Base-by-base conservation (phyloP, 2,888 invertebrate species). In the Heliconius sara region DNA sequence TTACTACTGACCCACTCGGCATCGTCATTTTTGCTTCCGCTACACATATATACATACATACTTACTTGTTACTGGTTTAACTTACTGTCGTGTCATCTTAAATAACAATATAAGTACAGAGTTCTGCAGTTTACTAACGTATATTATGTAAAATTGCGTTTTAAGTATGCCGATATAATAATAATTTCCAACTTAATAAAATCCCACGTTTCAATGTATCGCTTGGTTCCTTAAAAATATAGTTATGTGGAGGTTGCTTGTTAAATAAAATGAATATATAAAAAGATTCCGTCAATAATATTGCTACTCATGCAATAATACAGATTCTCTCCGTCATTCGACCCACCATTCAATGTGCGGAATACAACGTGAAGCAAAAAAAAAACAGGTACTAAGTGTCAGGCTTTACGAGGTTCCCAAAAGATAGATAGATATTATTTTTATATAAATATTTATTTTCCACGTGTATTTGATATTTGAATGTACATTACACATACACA, bases 1-100 rank as follows among this genome's bases (percentile, higher is more conserved):
- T 73, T 73, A 73, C 73, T 73, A 76, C 57, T 80, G 70, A 80
- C 80, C 80, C 47, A 79, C 80, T 79, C 65, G 71, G 47, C 22
- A 30, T 79, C 34, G 34, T 34, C n/a, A 72, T 65, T 66, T 43
- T n/a, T n/a, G n/a, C 27, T 25, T 30, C 60, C 22, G 66, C 19
- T 34, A 57, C 60, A n/a, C 12, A 60, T 30, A 39, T 22, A n/a
- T 43, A 39, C 9, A 30, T 30, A 34, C 0, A 19, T 27, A 66
- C 66, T 78, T 9, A 39, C 16, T 73, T 73, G 43, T 39, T 39
- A 60, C 16, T 12, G 19, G 60, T 60, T 43, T 47, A 70, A 25
- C 16, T 47, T 7, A 39, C 6, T 3, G 7, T 70, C 70, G 16
- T 70, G 70, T 70, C 70, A 70, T 70, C 25, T 70, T 70, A 70